These are phyloP conservation scores for Pristionchus maxplancki DNA, from an alignment of 2,888 invertebrate species.

Conservation along the genomic window DNA sequence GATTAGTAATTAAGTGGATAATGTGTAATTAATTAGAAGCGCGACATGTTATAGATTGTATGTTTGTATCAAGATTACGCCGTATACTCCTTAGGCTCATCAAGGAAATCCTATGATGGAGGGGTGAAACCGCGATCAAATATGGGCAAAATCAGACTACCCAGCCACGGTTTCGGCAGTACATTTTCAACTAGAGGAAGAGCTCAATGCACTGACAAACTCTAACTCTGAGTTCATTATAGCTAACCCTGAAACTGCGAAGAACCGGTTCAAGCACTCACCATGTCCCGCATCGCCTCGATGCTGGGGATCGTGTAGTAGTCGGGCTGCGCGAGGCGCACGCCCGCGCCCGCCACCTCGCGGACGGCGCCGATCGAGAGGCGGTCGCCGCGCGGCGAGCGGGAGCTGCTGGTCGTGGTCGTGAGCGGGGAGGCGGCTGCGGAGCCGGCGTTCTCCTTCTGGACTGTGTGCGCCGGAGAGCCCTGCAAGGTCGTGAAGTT, in stretches of 20 bases:
- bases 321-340: constrained; percentile 86
- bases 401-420: not conserved
- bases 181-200: no score
- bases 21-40: no score
- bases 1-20: no score
- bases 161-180: no score
- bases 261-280: no score
- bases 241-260: no score
- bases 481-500: not conserved
- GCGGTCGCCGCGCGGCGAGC: constrained; percentile 26
- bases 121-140: not conserved
- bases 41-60: no score
- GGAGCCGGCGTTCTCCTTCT: constrained; percentile 4
- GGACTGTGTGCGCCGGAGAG: not conserved
- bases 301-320: constrained; percentile 93
- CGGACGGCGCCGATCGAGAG: constrained; percentile 8
- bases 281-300: constrained; percentile 84
- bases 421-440: not conserved
- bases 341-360: constrained; percentile 83
- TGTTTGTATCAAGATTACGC: no score
- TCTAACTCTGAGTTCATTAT: no score
- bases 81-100: no score
- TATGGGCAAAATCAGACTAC: no score
- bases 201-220: no score
- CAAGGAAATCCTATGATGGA: not conserved